Base-by-base conservation (phyloP, 1,140 invertebrate genomes). In the Apis mellifera region DNA sequence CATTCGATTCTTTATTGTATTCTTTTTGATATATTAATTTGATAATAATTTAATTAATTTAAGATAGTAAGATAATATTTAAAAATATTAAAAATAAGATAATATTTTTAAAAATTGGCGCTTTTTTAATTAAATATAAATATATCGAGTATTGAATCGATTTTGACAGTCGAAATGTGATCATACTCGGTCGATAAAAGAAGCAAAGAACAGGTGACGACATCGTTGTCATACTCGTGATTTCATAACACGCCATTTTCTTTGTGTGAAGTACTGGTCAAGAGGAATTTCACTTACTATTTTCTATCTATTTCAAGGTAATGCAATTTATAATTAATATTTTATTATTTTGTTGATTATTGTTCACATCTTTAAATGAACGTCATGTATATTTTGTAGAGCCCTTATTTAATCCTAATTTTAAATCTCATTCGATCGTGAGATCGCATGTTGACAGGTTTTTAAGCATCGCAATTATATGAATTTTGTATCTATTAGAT, bases 181-280 rank as follows among this genome's bases (percentile, higher is more conserved):
- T 70, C 73, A 26, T 77, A 81, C 85, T 89, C 87, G 90, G 89
- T 91, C 88, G 88, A 89, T 89, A 89, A 89, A 59, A 73, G 77
- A 74, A 75, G 85, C 88, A 83, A 90, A 81, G 90, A 92, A 92
- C 91, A 92, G 90, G 90, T 92, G 91, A 92, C 91, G 91, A 92
- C 90, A 92, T 91, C 89, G 91, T 92, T 93, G 92, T 93, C 91
- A 93, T 90, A 90, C 90, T 92, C 92, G 91, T 93, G 91, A 93
- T 93, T 93, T 92, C 89, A 90, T 92, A 90, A 92, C 92, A 92
- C 93, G 93, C 93, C 93, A 93, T 93, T 93, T 93, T 93, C 93
- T 93, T 93, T 93, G 91, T 93, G 92, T 93, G 90, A 87, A 92
- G 88, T 89, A 87, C 88, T 86, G 83, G 84, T 86, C 66, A 76